Evolutionary conservation across 2,113 vertebrate genomes (phyloP), one percentile per base, ranked within the genome.

Genomic region (Meriones unguiculatus): DNA sequence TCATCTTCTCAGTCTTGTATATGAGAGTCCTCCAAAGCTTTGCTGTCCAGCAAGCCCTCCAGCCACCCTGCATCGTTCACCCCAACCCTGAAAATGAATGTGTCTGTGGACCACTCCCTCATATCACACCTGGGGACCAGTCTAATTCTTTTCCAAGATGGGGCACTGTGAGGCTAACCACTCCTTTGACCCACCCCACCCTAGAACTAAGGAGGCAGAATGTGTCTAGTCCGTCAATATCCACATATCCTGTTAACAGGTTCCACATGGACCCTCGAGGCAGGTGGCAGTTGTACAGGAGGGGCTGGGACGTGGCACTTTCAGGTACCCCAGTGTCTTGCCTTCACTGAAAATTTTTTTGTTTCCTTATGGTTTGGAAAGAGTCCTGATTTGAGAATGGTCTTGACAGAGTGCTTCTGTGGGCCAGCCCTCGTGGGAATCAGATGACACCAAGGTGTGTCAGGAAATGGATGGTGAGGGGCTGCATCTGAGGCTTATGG

Each of bases 171-270:
- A 14, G 5, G 30, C 9, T 25, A 50, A 22, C 3, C 0, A 32
- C 28, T 54, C 52, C 50, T 28, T 17, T 50, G 41, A 35, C 22
- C 73, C 24, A 6, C 5, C 32, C 24, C 12, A 77, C 0, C n/a
- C 10, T 2, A 75, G 86, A 1, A 7, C 22, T 35, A 5, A 2
- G 4, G 28, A 24, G 5, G 20, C 15, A 24, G 77, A 17, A 7
- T 0, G 1, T 64, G 80, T 52, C 38, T 32, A 4, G 7, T 32
- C 50, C 22, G 7, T 50, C 5, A 38, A 7, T 5, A 46, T 46
- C 8, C 50, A 8, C 18, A 73, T 4, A 10, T 30, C 15, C 2
- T 3, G 8, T 14, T 17, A 10, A 24, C 2, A 0, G n/a, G 59
- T 46, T 52, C 41, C 46, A 22, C 0, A 11, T 20, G 32, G 2